Evolutionary conservation across 2,113 vertebrate genomes (phyloP).

Genomic region (Setophaga petechia): DNA sequence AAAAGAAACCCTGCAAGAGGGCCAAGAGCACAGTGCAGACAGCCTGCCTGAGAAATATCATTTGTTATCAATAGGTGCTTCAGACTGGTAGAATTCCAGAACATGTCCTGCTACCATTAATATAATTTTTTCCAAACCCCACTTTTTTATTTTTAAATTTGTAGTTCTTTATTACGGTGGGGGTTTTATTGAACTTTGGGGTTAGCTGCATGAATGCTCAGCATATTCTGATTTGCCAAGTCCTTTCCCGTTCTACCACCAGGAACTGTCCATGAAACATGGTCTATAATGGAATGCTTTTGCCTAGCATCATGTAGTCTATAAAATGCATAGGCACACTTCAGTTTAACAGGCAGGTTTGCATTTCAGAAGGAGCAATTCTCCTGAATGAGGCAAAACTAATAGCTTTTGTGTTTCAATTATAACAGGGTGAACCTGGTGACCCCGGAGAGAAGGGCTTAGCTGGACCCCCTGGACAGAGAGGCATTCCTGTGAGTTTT

Average conservation of each 20-base stretch:
- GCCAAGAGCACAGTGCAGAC: background rate
- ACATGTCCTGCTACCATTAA: background rate
- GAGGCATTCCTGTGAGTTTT: slow-evolving; percentile 78
- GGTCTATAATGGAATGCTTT: background rate
- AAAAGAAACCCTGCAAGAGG: background rate
- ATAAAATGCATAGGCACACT: background rate
- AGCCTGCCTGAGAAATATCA: background rate
- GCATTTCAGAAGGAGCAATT: background rate
- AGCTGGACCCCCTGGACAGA: slow-evolving; percentile 70
- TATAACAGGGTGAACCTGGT: slow-evolving; percentile 81
- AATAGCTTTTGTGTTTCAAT: background rate
- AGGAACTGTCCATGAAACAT: background rate
- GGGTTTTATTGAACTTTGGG: background rate
- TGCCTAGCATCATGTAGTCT: background rate
- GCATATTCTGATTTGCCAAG: background rate
- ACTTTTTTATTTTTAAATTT: background rate
- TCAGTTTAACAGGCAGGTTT: background rate
- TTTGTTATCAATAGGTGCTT: background rate
- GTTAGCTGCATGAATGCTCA: background rate
- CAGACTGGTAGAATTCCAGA: background rate
- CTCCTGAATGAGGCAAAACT: background rate
- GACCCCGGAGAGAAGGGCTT: slow-evolving; percentile 73
- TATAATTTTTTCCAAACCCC: background rate
- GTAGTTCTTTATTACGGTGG: background rate
- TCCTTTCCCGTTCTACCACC: background rate